These are phyloP conservation scores for Toxonevra muliebris DNA, from an alignment of 2,888 invertebrate genomes.

Conservation along the genomic window DNA sequence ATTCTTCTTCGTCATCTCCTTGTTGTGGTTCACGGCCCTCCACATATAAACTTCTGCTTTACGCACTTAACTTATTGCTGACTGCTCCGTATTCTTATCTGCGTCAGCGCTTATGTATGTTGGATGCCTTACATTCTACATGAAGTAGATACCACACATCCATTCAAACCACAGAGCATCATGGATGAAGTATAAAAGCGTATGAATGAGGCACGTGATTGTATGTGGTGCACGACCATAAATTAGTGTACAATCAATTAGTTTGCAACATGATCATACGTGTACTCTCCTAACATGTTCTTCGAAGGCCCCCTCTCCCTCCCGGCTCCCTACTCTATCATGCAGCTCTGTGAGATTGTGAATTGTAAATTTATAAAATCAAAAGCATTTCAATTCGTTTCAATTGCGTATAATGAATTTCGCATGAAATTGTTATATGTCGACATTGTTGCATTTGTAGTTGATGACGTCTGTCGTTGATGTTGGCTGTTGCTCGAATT, in stretches of 20 bases:
- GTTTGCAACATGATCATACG: slow-evolving; percentile 27
- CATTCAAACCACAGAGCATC: too few species aligned
- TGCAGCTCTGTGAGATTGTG: background rate
- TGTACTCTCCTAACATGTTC: background rate
- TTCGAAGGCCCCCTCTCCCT: background rate
- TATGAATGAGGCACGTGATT: too few species aligned
- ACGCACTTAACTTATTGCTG: slow-evolving; percentile 15
- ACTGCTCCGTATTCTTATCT: too few species aligned
- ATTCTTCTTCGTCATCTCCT: too few species aligned
- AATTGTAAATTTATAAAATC: slow-evolving; percentile 37
- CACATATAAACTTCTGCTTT: background rate
- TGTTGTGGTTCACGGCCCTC: too few species aligned
- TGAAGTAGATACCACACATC: too few species aligned
- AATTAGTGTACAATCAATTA: slow-evolving; percentile 49
- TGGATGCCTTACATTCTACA: background rate
- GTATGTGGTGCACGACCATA: slow-evolving; percentile 37
- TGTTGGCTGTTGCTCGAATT: background rate
- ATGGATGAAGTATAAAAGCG: too few species aligned
- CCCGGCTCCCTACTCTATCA: background rate
- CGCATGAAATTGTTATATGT: background rate
- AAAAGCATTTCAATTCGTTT: slow-evolving; percentile 39
- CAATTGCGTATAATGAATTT: slow-evolving; percentile 10
- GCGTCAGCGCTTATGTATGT: background rate
- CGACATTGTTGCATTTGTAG: background rate
- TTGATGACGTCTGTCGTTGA: slow-evolving; percentile 1